Base-by-base conservation (phyloP, 1,140 invertebrate species). In the Cyclargus thomasi region DNA sequence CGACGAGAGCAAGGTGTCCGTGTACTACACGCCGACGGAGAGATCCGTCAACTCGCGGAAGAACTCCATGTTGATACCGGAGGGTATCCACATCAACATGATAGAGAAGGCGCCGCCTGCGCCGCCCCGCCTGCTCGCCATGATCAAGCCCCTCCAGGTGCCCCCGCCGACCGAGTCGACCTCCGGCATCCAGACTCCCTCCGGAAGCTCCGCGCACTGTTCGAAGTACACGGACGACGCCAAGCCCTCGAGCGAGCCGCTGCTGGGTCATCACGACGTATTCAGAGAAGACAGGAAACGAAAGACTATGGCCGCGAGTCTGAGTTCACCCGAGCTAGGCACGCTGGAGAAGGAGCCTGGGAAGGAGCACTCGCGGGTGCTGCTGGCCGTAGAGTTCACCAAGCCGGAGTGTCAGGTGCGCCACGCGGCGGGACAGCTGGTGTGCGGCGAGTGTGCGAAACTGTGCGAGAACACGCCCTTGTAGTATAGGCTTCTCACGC, bases 1-100 rank as follows among this genome's bases (percentile, higher is more conserved):
- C 74, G 87, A 92, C 69, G 92, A 94, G 67, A 96, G 95, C 81
- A 93, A 92, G 76, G 86, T 93, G 71, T 95, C 94, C 17, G 92
- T 96, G 14, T 96, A 96, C 78, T 96, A 96, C 86, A 96, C 95
- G 18, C 95, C 95, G 8, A 95, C 95, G 4, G 95, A 96, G 79
- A 77, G 92, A 3, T 88, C 89, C 14, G 63, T 90, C 6, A 83
- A 82, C 63, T 91, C 90, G 63, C 74, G 89, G 17, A 74, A 89
- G 2, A 82, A 79, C 69, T 91, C 90, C 36, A 86, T 83, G 1
- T 71, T 69, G 8, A 68, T 90, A 7, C 77, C 92, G 7, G 92
- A 93, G 11, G 91, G 91, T 6, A 91, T 93, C 10, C 92, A 93
- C 73, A 93, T 93, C 65, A 93, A 93, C 74, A 93, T 92, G 78